These are phyloP conservation scores for Patiria pectinifera DNA, from an alignment of 53 echinoderm and acorn worm species.

Conservation along the genomic window DNA sequence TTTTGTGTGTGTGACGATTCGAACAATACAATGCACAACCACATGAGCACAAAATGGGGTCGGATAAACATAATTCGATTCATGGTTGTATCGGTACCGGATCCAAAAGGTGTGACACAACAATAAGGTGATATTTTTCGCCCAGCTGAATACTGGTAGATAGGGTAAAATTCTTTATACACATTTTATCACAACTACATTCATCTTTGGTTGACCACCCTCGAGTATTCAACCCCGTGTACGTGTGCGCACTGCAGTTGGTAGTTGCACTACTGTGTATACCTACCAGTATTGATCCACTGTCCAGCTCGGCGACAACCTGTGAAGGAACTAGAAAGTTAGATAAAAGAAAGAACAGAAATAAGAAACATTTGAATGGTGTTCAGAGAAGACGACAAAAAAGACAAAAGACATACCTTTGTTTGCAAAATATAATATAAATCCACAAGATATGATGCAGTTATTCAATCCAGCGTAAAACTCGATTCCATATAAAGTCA, in stretches of 20 bases:
- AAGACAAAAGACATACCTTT: slow-evolving; percentile 53
- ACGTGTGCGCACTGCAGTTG: not conserved
- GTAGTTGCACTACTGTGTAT: not conserved
- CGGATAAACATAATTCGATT: too few species aligned
- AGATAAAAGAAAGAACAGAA: not conserved
- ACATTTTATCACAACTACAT: not conserved
- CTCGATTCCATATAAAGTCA: slow-evolving; percentile 39
- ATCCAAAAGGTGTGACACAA: not conserved
- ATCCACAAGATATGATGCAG: slow-evolving; percentile 36
- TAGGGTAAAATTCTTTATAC: not conserved
- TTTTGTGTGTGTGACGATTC: not conserved
- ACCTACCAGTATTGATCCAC: not conserved
- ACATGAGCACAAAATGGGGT: too few species aligned
- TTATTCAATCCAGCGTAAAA: slow-evolving; percentile 43
- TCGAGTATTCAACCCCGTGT: not conserved
- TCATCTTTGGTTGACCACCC: not conserved
- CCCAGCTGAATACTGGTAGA: not conserved
- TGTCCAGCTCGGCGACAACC: slow-evolving; percentile 2
- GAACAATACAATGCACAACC: too few species aligned
- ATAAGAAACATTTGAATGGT: not conserved
- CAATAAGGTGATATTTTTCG: not conserved
- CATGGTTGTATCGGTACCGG: not conserved
- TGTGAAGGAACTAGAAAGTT: slow-evolving; percentile 41
- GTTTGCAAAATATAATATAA: slow-evolving; percentile 54
- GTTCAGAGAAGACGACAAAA: not conserved